Evolutionary conservation across 1,140 invertebrate genomes (phyloP).

Genomic region (Bombus waltoni): DNA sequence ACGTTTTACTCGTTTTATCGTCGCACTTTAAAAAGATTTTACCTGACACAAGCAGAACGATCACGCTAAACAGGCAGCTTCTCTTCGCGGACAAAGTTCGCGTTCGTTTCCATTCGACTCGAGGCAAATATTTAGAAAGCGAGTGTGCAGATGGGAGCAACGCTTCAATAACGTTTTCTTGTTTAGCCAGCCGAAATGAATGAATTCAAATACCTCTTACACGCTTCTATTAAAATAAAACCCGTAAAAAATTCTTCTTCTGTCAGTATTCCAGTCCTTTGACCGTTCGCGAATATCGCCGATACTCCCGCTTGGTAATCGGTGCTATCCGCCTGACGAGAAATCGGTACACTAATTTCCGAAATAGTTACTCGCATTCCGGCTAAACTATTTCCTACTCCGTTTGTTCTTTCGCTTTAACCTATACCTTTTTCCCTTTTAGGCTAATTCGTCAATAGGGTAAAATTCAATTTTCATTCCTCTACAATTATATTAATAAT

Average conservation of each 20-base stretch:
- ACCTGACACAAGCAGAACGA: neutral
- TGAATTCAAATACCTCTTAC: constrained; percentile 36
- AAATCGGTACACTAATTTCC: neutral
- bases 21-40: neutral
- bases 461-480: neutral
- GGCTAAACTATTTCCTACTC: no score
- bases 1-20: neutral
- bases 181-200: constrained; percentile 23
- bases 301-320: neutral
- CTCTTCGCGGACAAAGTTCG: neutral
- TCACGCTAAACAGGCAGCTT: neutral
- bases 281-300: constrained; percentile 26
- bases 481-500: no score
- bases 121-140: neutral
- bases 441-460: neutral
- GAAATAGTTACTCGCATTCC: constrained; percentile 34
- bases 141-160: neutral
- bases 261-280: neutral
- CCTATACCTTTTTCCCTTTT: neutral
- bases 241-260: constrained; percentile 9
- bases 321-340: neutral
- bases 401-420: neutral
- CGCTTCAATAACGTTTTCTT: neutral
- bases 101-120: neutral
- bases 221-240: constrained; percentile 39